phyloP scores from a whole-genome alignment of 2,113 vertebrate species.

The Gasterosteus nipponicus region DNA sequence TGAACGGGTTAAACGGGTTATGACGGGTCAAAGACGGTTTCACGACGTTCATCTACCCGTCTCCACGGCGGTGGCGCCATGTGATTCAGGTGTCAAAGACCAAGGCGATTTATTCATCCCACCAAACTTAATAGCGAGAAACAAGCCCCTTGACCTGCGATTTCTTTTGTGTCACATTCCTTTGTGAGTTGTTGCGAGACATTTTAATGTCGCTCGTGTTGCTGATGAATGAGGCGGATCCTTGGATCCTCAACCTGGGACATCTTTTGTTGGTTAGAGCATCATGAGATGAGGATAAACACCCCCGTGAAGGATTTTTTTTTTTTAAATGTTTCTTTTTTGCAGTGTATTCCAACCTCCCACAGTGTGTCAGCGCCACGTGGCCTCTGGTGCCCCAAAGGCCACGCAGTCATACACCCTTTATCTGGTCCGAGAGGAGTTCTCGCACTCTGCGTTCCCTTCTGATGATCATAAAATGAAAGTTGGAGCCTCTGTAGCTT shows the following conservation, averaged over 20 bases:
- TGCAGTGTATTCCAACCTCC: background rate
- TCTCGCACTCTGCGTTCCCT: background rate
- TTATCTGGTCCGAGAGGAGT: background rate
- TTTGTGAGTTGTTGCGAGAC: background rate
- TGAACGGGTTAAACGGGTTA: too few relatives aligned
- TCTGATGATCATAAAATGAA: background rate
- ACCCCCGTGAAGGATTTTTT: background rate
- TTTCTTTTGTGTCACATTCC: background rate
- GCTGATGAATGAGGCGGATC: background rate
- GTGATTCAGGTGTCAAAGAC: background rate
- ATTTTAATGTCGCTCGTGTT: too few relatives aligned
- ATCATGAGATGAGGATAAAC: background rate
- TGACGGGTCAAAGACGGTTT: too few relatives aligned
- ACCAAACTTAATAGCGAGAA: slow-evolving; percentile 7
- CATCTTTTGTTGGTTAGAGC: background rate
- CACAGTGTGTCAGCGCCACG: background rate
- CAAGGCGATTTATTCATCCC: background rate
- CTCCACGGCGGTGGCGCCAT: background rate
- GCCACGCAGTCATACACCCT: background rate
- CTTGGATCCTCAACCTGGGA: too few relatives aligned
- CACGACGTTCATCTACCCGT: too few relatives aligned
- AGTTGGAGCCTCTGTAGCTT: background rate
- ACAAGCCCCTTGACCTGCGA: background rate
- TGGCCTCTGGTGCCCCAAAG: background rate
- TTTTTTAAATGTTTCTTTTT: background rate